phyloP scores from a whole-genome alignment of 2,113 vertebrate genomes.

The Macrotus californicus region DNA sequence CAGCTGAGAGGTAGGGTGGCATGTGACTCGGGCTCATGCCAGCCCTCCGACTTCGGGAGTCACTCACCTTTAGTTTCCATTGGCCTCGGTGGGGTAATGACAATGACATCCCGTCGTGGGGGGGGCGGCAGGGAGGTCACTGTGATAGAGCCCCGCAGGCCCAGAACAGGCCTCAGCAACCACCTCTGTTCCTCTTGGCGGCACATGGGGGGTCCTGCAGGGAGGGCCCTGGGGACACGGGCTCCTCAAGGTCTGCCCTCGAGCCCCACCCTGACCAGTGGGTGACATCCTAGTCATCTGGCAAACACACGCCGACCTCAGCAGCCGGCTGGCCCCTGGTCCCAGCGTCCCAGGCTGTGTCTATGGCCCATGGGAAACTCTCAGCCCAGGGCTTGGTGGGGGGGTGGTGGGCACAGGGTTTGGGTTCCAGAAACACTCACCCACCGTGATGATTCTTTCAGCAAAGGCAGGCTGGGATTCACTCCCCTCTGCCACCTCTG shows the following conservation, averaged over 20 bases:
- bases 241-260: neutral
- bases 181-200: too few relatives aligned
- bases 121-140: neutral
- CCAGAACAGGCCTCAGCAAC: too few relatives aligned
- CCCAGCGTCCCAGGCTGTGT: too few relatives aligned
- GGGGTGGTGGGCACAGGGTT: too few relatives aligned
- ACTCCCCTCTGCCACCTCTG: too few relatives aligned
- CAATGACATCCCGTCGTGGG: accelerated
- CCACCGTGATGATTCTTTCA: too few relatives aligned
- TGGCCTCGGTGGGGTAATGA: neutral
- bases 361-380: too few relatives aligned
- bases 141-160: too few relatives aligned
- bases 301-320: accelerated
- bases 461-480: too few relatives aligned
- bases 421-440: too few relatives aligned
- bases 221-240: neutral
- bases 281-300: neutral
- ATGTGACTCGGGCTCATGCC: neutral
- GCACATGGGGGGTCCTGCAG: neutral
- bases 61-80: neutral
- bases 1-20: neutral
- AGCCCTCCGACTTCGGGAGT: neutral
- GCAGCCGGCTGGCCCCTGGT: accelerated
- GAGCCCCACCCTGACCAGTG: accelerated
- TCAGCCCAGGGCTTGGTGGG: too few relatives aligned